Conservation (phyloP, 64 coral and sea anemone genomes). For the Catalaphyllia jardinei region DNA sequence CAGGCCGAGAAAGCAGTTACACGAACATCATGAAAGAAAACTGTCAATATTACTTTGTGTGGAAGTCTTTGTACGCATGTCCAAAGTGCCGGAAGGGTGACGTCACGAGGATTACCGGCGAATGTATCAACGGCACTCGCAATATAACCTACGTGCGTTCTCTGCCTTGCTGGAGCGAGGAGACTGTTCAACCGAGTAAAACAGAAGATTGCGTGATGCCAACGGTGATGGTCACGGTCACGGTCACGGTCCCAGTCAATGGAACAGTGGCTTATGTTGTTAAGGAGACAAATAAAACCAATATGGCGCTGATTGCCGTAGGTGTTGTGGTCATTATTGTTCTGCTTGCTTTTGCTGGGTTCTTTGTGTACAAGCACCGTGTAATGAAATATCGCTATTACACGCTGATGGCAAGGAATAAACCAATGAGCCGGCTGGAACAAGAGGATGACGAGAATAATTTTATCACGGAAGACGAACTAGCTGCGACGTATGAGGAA, state of each 20-base stretch:
- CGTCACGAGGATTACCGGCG: slow-evolving; percentile 27
- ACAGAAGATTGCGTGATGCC: slow-evolving; percentile 17
- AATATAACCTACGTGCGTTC: slow-evolving; percentile 42
- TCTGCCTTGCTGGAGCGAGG: slow-evolving; percentile 57
- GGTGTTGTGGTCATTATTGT: slow-evolving; percentile 53
- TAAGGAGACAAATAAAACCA: neutral
- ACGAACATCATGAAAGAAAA: neutral
- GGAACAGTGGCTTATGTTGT: neutral
- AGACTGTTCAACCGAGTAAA: neutral
- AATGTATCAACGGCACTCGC: slow-evolving; percentile 60
- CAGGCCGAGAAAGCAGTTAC: slow-evolving; percentile 56
- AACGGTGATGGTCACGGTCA: slow-evolving; percentile 10
- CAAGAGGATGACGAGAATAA: slow-evolving; percentile 72
- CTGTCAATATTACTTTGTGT: slow-evolving; percentile 65
- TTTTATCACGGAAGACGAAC: slow-evolving; percentile 44
- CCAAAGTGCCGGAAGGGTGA: slow-evolving; percentile 74
- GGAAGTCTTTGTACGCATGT: slow-evolving; percentile 90
- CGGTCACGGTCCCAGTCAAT: neutral
- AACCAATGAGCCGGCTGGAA: slow-evolving; percentile 81
- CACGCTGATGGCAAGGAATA: slow-evolving; percentile 61
- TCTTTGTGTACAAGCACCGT: slow-evolving; percentile 86
- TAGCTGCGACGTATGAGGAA: neutral
- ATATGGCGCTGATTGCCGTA: slow-evolving; percentile 76
- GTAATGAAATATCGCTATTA: slow-evolving; percentile 66
- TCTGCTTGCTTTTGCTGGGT: slow-evolving; percentile 52